phyloP scores from a whole-genome alignment of 2,888 invertebrate genomes.

The Endotricha flammealis region DNA sequence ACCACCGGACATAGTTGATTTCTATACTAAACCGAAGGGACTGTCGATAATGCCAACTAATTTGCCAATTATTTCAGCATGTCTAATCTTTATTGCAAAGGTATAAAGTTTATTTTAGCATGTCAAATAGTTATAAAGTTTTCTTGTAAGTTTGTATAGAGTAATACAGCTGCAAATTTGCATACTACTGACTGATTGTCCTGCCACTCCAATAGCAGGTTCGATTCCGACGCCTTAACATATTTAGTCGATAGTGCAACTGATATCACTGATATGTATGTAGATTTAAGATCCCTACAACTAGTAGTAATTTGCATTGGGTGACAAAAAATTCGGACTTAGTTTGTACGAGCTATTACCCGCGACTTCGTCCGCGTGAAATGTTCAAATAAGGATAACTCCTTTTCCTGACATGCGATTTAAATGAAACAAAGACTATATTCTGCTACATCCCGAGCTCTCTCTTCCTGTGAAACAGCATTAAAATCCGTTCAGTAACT shows the following conservation, averaged over 20 bases:
- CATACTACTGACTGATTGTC: conserved; percentile 49
- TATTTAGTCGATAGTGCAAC: conserved; percentile 12
- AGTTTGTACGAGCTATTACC: too few relatives aligned
- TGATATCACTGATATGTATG: conserved; percentile 14
- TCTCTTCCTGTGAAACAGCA: too few relatives aligned
- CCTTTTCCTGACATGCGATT: too few relatives aligned
- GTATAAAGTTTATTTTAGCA: not conserved
- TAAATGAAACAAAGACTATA: too few relatives aligned
- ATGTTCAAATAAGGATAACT: too few relatives aligned
- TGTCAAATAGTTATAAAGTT: not conserved
- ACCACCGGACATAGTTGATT: conserved; percentile 7
- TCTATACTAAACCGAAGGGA: not conserved
- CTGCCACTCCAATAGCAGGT: conserved; percentile 27
- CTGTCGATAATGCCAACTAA: not conserved
- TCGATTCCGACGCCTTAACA: conserved; percentile 4
- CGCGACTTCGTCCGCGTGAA: too few relatives aligned
- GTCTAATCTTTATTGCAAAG: not conserved
- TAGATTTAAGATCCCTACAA: too few relatives aligned
- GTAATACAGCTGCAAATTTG: conserved; percentile 40
- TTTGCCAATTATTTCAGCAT: not conserved
- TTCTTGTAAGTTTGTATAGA: conserved; percentile 1
- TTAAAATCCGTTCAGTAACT: too few relatives aligned
- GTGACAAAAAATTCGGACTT: too few relatives aligned
- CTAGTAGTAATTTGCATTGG: too few relatives aligned
- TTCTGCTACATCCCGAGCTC: too few relatives aligned